Evolutionary conservation across 2,797 vertebrate genomes (phyloP), one percentile per base, ranked within the genome.

Genomic region (Lacerta viridis): DNA sequence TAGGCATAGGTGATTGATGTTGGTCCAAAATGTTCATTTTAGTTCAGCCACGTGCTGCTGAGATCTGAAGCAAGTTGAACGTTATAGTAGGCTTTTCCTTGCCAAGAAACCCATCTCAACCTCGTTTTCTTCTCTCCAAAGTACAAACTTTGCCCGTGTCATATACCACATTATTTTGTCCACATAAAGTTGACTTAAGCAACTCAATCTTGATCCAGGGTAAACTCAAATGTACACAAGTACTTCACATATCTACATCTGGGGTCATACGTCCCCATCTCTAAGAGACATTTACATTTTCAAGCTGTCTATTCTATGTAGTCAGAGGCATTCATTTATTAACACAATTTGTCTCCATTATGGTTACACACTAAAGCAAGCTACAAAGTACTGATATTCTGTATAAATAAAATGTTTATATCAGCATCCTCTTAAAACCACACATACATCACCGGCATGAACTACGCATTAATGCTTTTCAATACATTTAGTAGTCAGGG

Each of bases 371-470:
- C 75, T 88, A 88, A 79, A 80, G 50, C 23, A 72, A 50, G 77
- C 50, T 82, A 84, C 82, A 79, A 72, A 84, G 66, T 23, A 69
- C 74, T 27, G 29, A 84, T 69, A 43, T 80, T 72, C 83, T 84
- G 78, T 84, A 88, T 88, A 88, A 88, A 88, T 88, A 86, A 86
- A 86, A 86, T 80, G 83, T 88, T 84, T 88, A 84, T 88, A 83
- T 88, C 82, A 88, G 50, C 76, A 79, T 79, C 87, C 50, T 88
- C 36, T 84, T 84, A 78, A 86, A 72, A 80, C 66, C 77, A 25
- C 66, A 72, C 77, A 61, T 88, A 80, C 39, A 88, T 88, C 82
- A 88, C 66, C 76, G 46, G 43, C 41, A 82, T 84, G 82, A 88
- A 84, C 76, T 84, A 84, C 79, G 82, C 87, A 84, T 71, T 83